Percentiles rank a stretch among this genome's conserved stretches.
Conservation (phyloP, 1,140 invertebrate genomes). For the Nebria ingens region DNA sequence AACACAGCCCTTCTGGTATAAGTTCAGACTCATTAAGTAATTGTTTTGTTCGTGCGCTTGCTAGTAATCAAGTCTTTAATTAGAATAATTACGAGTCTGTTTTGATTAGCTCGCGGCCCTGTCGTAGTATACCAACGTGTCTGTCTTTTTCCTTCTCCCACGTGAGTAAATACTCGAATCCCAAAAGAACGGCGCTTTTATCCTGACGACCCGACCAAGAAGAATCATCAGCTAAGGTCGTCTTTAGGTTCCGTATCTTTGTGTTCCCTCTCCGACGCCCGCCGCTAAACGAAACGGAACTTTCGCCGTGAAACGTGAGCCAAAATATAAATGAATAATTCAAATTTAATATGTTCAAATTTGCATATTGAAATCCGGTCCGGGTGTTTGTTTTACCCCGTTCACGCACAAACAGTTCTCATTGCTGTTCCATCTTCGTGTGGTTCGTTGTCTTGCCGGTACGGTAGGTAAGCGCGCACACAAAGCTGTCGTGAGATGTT, state of each 20-base stretch:
- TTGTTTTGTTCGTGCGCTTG: slow-evolving; percentile 18
- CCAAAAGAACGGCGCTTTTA: too few relatives aligned
- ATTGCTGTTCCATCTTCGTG: neutral
- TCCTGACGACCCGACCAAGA: too few relatives aligned
- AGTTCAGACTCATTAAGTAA: slow-evolving; percentile 20
- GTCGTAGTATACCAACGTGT: neutral
- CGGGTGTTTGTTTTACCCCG: neutral
- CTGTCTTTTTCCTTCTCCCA: neutral
- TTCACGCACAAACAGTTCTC: neutral
- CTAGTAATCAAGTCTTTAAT: slow-evolving; percentile 20
- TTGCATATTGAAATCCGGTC: slow-evolving; percentile 14
- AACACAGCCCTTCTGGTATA: neutral
- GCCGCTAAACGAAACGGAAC: neutral
- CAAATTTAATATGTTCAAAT: slow-evolving; percentile 13
- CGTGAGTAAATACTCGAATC: too few relatives aligned
- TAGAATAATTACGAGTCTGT: slow-evolving; percentile 20
- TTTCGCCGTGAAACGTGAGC: slow-evolving; percentile 11
- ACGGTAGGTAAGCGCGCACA: too few relatives aligned
- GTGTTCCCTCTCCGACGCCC: too few relatives aligned
- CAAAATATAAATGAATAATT: slow-evolving; percentile 15
- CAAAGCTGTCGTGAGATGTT: too few relatives aligned
- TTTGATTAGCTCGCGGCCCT: slow-evolving; percentile 17
- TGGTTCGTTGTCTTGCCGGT: neutral
- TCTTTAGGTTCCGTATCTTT: too few relatives aligned
- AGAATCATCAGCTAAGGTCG: too few relatives aligned